These are phyloP conservation scores for Piaya cayana DNA, from an alignment of 2,113 vertebrate species.

Conservation along the genomic window DNA sequence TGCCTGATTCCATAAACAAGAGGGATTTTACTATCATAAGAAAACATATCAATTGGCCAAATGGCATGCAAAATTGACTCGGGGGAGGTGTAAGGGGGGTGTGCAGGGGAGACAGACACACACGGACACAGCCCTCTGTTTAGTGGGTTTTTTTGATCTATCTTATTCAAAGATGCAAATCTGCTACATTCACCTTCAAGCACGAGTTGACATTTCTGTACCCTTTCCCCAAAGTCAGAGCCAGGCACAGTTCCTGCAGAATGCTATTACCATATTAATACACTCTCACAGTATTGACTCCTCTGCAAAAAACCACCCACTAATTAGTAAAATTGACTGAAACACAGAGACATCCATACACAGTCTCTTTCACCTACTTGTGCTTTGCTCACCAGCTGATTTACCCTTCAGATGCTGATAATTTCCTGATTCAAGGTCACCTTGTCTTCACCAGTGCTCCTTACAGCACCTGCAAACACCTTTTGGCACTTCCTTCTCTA, in stretches of 20 bases:
- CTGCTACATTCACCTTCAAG: neutral
- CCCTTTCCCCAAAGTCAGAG: neutral
- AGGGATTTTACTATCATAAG: neutral
- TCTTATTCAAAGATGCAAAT: neutral
- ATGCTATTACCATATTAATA: slow-evolving; percentile 20
- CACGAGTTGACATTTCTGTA: neutral
- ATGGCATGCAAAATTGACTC: neutral
- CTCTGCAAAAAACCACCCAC: neutral
- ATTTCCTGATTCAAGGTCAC: neutral
- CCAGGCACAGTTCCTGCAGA: neutral
- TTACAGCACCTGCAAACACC: neutral
- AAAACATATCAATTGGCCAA: neutral
- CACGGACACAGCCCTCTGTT: neutral
- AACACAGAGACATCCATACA: neutral
- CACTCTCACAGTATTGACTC: neutral
- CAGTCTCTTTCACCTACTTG: neutral
- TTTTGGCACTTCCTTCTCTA: neutral
- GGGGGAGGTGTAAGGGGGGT: too few species aligned
- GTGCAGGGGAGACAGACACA: too few species aligned
- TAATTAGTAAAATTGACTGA: slow-evolving; percentile 36
- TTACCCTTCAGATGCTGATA: neutral
- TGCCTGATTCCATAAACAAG: neutral
- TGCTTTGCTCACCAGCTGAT: neutral
- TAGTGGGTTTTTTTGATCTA: neutral
- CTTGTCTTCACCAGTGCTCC: neutral